Evolutionary conservation across 2,113 vertebrate species (phyloP), one percentile per base, ranked within the genome.

Genomic region (Amphiprion percula): DNA sequence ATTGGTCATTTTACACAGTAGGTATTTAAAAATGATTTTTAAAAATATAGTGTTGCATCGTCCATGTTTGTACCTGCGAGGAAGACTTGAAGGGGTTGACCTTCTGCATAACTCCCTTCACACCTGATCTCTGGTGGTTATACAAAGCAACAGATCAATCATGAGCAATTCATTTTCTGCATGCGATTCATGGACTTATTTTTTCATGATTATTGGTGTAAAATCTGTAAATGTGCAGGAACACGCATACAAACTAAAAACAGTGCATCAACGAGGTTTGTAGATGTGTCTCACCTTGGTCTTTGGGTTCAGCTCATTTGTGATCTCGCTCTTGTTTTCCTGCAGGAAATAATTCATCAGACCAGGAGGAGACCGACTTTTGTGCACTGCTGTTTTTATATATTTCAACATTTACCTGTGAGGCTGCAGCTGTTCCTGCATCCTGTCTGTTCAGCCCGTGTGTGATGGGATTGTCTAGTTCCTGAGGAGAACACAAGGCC

Each of bases 41-140:
- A 30, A 30, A 30, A 41, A 41, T 10, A 0, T 15, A 3, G 4
- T 44, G 12, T 44, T 4, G n/a, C n/a, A 5, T 17, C 15, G 9
- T 33, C 1, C 7, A 10, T 49, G 53, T 24, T 28, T 62, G 37
- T 79, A 93, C 90, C 89, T 93, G 89, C 16, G 90, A 47, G 4
- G 80, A 30, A 0, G 92, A 86, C 44, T 82, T 92, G 67, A 93
- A 93, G 0, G 92, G 91, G 55, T 90, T 91, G 47, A 93, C 78
- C 62, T 85, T 92, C 47, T 93, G 83, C 73, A 93, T 87, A 17
- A 84, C 76, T 10, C 83, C 88, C 78, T 74, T 90, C 74, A 93
- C 63, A 0, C 82, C 88, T 0, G 41, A 53, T 33, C 68, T 88
- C 90, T 93, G 73, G 5, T 28, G 54, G 56, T 66, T 8, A 68